These are phyloP conservation scores for Leptopilina syphax DNA, from an alignment of 2,888 invertebrate genomes.

Conservation along the genomic window DNA sequence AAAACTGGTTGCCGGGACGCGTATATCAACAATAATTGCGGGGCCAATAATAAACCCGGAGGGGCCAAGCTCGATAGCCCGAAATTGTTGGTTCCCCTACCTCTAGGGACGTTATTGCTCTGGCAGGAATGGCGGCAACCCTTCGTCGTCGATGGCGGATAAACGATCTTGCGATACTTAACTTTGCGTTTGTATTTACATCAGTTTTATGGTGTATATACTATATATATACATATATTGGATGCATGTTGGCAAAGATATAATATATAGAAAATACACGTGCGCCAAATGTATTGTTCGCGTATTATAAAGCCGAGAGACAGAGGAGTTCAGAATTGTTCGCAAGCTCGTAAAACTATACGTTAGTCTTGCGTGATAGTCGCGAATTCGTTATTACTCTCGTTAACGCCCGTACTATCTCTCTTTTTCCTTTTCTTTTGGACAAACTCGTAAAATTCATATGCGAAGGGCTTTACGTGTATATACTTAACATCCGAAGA, in stretches of 20 bases:
- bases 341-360: constrained; percentile 63
- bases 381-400: constrained; percentile 73
- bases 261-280: constrained; percentile 23
- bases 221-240: not conserved
- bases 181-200: constrained; percentile 53
- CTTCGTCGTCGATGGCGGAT: constrained; percentile 74
- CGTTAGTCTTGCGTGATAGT: constrained; percentile 69
- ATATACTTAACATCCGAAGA: constrained; percentile 34
- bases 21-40: constrained; percentile 76
- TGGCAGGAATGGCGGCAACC: constrained; percentile 67
- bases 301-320: constrained; percentile 32
- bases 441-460: constrained; percentile 69
- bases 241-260: not conserved
- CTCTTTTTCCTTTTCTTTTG: constrained; percentile 50
- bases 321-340: constrained; percentile 55
- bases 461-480: constrained; percentile 48
- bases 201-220: not conserved
- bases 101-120: constrained; percentile 55
- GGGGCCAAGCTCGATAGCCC: constrained; percentile 76
- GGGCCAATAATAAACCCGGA: constrained; percentile 76
- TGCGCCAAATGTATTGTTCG: not conserved
- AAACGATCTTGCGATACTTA: constrained; percentile 71
- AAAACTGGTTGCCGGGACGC: constrained; percentile 65
- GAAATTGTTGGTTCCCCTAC: constrained; percentile 77
- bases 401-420: constrained; percentile 66